phyloP scores from a whole-genome alignment of 2,888 invertebrate genomes.

The Melanostoma mellinum region DNA sequence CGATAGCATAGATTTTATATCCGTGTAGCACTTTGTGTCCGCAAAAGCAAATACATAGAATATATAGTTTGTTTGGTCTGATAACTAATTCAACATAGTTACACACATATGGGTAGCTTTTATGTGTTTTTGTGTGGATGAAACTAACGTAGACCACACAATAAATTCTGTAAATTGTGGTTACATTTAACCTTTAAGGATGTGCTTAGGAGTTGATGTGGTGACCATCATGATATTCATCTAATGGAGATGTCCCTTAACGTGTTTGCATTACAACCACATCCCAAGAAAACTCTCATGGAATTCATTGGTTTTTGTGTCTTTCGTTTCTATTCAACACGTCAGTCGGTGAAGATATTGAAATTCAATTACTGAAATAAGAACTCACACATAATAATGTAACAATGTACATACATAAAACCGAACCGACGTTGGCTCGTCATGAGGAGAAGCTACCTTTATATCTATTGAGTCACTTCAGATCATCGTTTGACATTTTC shows the following conservation, averaged over 20 bases:
- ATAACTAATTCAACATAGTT: conserved; percentile 21
- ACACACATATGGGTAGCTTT: neutral
- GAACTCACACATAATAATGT: neutral
- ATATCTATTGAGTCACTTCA: too few relatives aligned
- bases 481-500: too few relatives aligned
- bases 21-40: neutral
- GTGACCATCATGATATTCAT: neutral
- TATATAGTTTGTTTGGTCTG: conserved; percentile 4
- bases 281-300: neutral
- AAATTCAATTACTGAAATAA: conserved; percentile 9
- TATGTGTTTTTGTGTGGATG: conserved; percentile 12
- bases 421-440: too few relatives aligned
- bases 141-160: conserved; percentile 15
- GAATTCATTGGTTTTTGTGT: neutral
- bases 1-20: neutral
- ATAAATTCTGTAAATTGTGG: conserved; percentile 26
- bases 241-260: neutral
- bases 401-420: too few relatives aligned
- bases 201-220: conserved; percentile 15
- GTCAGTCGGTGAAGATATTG: neutral
- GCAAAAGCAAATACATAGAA: neutral
- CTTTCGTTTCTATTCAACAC: conserved; percentile 14
- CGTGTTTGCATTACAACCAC: neutral
- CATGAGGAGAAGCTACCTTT: too few relatives aligned
- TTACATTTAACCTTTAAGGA: conserved; percentile 30